Evolutionary conservation across 2,113 vertebrate species (phyloP), one percentile per base, ranked within the genome.

Genomic region (Silurus meridionalis): DNA sequence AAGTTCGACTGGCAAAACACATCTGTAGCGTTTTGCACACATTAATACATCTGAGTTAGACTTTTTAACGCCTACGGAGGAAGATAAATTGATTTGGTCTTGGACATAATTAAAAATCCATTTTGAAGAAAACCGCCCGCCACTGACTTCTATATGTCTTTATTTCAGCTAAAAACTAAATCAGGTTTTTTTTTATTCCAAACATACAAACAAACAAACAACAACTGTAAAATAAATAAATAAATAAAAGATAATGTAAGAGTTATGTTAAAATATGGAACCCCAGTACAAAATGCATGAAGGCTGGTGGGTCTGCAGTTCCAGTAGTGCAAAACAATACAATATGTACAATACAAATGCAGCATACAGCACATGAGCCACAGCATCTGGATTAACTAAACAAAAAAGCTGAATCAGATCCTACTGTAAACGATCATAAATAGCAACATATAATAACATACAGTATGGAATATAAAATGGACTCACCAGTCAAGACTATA

Each of bases 361-460:
- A 46, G 28, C 5, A 14, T 13, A 57, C 13, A 57, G n/a, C 23
- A 55, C 23, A 77, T 14, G 23, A 77, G 8, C 19, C 71, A 52
- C 48, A 74, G 9, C 48, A 75, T 78, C 23, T 57, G 52, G 50
- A 78, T 25, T 14, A 78, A 60, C 78, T 60, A 80, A 60, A 80
- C 57, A 19, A 15, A 58, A 58, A 74, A 77, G 17, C 71, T 75
- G 50, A 53, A 53, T 77, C 2, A 3, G 25, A 77, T 55, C 5
- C 50, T 75, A 14, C 55, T 77, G 23, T 55, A 53, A 75, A 53
- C 5, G n/a, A 78, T 58, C n/a, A 58, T 21, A 60, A 60, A 17
- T 46, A 80, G 57, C 55, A 80, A 46, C 78, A 58, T 58, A 11
- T 78, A 55, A n/a, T 6, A 57, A 8, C 8, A 1, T 57, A 60